These are phyloP conservation scores for Montipora cactus DNA, from an alignment of 64 coral and sea anemone genomes.

Conservation along the genomic window DNA sequence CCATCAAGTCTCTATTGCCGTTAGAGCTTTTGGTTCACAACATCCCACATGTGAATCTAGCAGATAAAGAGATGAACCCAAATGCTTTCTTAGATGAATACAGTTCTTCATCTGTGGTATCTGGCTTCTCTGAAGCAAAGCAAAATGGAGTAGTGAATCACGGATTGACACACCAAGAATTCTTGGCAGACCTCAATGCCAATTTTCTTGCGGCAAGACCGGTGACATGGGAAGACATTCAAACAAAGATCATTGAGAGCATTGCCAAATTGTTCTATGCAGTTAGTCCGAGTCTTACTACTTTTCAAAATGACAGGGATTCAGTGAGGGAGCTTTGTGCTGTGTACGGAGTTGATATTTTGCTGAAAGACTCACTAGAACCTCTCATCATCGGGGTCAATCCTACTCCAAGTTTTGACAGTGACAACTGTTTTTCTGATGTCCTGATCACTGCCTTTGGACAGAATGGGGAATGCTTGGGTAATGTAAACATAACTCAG, in stretches of 20 bases:
- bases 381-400: conserved; percentile 61
- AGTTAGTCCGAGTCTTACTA: conserved; percentile 54
- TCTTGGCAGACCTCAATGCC: conserved; percentile 51
- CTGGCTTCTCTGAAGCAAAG: not conserved
- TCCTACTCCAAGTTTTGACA: conserved; percentile 53
- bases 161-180: conserved; percentile 59
- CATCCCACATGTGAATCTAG: conserved; percentile 62
- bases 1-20: conserved; percentile 66
- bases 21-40: conserved; percentile 78
- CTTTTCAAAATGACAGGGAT: conserved; percentile 18
- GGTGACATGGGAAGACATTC: conserved; percentile 60
- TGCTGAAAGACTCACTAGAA: conserved; percentile 55
- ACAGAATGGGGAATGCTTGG: conserved; percentile 11
- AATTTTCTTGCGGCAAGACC: conserved; percentile 53
- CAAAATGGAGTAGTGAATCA: conserved; percentile 40
- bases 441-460: conserved; percentile 46
- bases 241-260: conserved; percentile 45
- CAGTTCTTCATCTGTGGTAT: conserved; percentile 42
- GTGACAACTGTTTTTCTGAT: conserved; percentile 45
- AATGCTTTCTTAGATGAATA: conserved; percentile 72
- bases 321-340: conserved; percentile 12
- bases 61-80: conserved; percentile 39
- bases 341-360: conserved; percentile 73
- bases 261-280: conserved; percentile 71
- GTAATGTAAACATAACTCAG: conserved; percentile 12